Evolutionary conservation across 2,888 invertebrate genomes (phyloP), one percentile per base, ranked within the genome.

Genomic region (Taphrorychus bicolor): DNA sequence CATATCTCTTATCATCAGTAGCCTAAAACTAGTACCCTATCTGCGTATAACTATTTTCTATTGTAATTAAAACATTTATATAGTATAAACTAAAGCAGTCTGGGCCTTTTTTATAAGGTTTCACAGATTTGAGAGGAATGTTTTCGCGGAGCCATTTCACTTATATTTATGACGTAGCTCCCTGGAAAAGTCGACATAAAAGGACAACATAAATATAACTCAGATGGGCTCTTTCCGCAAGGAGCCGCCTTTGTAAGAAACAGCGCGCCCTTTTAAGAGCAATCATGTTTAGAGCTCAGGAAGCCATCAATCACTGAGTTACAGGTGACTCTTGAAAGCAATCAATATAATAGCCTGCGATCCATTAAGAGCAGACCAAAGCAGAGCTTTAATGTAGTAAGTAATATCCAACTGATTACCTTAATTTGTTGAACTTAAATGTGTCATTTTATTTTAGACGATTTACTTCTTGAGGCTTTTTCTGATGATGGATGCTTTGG

Each of bases 201-300:
- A 19, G 51, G 52, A 51, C 64, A 58, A 16, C 41, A 58, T 58
- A 58, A 64, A 64, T 64, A 64, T 41, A 64, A 51, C 32, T 42
- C 24, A 57, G 58, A 45, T 22, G 23, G 51, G 52, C 65, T 59
- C 21, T 48, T 59, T 59, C 54, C 52, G n/a, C n/a, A n/a, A n/a
- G n/a, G n/a, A n/a, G n/a, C n/a, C n/a, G 23, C 16, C 53, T 65
- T 65, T 65, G 59, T 65, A 52, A 48, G 40, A 53, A 52, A 69
- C 72, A 72, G 75, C 59, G 58, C 42, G 22, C 49, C 49, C 59
- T 60, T 66, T 60, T 60, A 59, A 65, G 76, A 71, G 77, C 76
- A 78, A 78, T 78, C 78, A 77, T 78, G 78, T 78, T 77, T 78
- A 78, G 77, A 77, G 78, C 77, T 75, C 75, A 71, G 76, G 74